phyloP scores from a whole-genome alignment of 2,888 invertebrate species.

The Abrostola tripartita region DNA sequence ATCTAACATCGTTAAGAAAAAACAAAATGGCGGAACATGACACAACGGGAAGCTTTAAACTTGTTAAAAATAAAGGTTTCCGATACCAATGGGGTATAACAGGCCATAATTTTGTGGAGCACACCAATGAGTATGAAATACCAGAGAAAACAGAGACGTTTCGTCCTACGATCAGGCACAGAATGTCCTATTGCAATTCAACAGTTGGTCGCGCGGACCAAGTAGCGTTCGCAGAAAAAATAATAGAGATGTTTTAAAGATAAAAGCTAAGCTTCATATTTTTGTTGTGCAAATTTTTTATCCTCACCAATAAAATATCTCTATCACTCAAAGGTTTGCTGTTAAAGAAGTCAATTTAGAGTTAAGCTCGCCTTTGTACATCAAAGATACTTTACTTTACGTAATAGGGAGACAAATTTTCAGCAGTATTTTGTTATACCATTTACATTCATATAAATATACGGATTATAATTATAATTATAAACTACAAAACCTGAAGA shows the following conservation, averaged over 20 bases:
- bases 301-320: no score
- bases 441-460: no score
- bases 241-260: neutral
- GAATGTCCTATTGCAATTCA: slow-evolving; percentile 79
- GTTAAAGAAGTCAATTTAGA: no score
- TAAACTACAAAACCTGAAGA: no score
- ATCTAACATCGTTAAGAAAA: slow-evolving; percentile 13
- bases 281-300: neutral
- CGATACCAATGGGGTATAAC: slow-evolving; percentile 38
- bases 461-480: no score
- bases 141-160: slow-evolving; percentile 62
- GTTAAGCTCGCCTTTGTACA: no score
- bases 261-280: neutral
- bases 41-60: slow-evolving; percentile 41
- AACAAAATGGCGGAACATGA: slow-evolving; percentile 22
- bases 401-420: no score
- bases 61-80: slow-evolving; percentile 57
- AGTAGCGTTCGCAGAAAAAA: slow-evolving; percentile 65
- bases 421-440: no score
- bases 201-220: slow-evolving; percentile 70
- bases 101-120: slow-evolving; percentile 43
- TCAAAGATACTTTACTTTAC: no score
- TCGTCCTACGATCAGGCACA: slow-evolving; percentile 62
- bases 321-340: no score
- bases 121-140: slow-evolving; percentile 72